A percentile compares a stretch with the other conserved stretches of the same genome.
Conservation (phyloP, 1,140 invertebrate species). For the Vanessa atalanta region DNA sequence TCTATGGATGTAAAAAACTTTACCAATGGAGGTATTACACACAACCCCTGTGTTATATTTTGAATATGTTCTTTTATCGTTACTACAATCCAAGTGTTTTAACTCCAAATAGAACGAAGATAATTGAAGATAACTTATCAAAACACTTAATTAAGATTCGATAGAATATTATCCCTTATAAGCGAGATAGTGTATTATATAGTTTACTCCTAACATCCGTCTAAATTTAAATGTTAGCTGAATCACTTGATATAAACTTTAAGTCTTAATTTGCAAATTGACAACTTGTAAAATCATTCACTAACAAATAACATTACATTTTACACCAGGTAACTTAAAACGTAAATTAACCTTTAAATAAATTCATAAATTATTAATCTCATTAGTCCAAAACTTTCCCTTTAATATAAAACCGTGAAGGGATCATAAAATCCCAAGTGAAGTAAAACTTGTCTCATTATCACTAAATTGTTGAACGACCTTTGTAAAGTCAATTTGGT, state of each 20-base stretch:
- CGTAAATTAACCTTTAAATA: conserved; percentile 14
- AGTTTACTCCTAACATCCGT: no score
- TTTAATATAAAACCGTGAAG: conserved; percentile 25
- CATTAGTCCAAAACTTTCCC: conserved; percentile 7
- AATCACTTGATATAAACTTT: no score
- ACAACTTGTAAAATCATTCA: no score
- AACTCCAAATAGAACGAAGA: no score
- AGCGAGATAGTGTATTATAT: no score
- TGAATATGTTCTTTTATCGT: no score
- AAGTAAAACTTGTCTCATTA: conserved; percentile 26
- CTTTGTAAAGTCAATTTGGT: conserved; percentile 3
- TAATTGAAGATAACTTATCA: background rate
- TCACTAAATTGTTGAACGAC: conserved; percentile 12
- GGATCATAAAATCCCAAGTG: conserved; percentile 17
- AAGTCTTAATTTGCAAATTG: no score
- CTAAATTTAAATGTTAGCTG: no score
- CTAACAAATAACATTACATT: background rate
- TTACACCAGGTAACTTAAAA: background rate
- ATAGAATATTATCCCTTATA: background rate
- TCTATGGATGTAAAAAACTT: no score
- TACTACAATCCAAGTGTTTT: no score
- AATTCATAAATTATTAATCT: conserved; percentile 20
- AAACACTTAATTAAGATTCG: background rate
- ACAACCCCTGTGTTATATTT: no score
- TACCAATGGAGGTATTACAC: no score